Conservation (phyloP, 2,113 vertebrate species). For the Xiphophorus hellerii region DNA sequence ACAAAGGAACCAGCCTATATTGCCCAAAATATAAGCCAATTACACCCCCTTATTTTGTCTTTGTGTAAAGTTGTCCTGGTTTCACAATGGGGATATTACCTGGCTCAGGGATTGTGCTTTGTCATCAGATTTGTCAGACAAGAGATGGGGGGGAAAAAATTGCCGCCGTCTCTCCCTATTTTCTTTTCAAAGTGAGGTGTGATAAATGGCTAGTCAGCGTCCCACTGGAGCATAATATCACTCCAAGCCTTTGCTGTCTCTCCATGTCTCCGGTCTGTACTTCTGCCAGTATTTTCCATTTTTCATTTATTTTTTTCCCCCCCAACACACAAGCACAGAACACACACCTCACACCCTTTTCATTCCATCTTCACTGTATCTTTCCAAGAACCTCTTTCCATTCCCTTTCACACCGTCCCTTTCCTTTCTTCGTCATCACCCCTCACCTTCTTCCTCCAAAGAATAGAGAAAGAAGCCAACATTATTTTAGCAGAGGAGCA, state of each 20-base stretch:
- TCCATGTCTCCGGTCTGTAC: constrained; percentile 53
- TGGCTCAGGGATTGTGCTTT: constrained; percentile 64
- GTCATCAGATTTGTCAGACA: constrained; percentile 75
- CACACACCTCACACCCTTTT: constrained; percentile 32
- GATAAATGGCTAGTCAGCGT: constrained; percentile 74
- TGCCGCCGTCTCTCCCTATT: constrained; percentile 24
- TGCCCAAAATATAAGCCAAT: constrained; percentile 48
- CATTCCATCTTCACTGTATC: constrained; percentile 62
- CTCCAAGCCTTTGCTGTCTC: constrained; percentile 56
- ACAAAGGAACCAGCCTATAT: constrained; percentile 41
- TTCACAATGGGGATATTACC: constrained; percentile 56
- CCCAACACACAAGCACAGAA: constrained; percentile 21
- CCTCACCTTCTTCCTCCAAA: constrained; percentile 22
- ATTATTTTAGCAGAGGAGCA: constrained; percentile 76
- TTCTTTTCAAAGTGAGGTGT: constrained; percentile 57
- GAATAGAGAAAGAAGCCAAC: constrained; percentile 65
- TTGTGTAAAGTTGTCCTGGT: constrained; percentile 50
- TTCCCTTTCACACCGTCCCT: constrained; percentile 34
- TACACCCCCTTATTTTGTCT: constrained; percentile 33
- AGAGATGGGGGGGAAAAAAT: constrained; percentile 41
- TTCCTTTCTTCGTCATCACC: constrained; percentile 45
- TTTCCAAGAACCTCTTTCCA: constrained; percentile 43
- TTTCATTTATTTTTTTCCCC: constrained; percentile 14
- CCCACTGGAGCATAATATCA: constrained; percentile 70
- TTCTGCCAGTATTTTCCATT: constrained; percentile 57